Evolutionary conservation across 2,113 vertebrate species (phyloP).

Genomic region (Phocoena phocoena): DNA sequence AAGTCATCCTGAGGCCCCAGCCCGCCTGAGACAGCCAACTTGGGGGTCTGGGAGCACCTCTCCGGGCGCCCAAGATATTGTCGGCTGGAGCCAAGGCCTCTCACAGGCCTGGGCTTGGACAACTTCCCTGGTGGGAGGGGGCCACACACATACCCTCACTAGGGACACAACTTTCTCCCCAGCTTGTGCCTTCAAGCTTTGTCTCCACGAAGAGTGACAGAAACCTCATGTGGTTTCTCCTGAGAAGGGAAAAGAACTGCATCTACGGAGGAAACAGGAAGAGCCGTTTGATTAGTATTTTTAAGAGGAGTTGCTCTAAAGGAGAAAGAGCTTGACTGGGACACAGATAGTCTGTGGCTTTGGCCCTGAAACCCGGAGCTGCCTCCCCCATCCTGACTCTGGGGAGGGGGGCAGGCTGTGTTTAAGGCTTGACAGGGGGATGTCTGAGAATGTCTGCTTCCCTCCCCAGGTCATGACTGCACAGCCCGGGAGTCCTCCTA

Average conservation of each 20-base stretch:
- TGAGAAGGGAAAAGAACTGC: constrained; percentile 7
- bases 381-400: background rate
- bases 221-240: constrained; percentile 20
- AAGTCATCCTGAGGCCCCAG: background rate
- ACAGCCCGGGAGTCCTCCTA: background rate
- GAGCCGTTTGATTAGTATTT: background rate
- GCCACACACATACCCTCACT: background rate
- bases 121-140: background rate
- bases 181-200: background rate
- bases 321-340: background rate
- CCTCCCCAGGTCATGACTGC: background rate
- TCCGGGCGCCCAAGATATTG: background rate
- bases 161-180: background rate
- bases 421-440: background rate
- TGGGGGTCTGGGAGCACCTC: background rate
- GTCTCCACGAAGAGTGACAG: background rate
- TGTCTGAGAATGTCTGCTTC: background rate
- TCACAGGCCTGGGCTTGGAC: background rate
- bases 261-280: background rate
- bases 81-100: background rate
- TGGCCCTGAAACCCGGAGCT: background rate
- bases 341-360: background rate
- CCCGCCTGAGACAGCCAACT: background rate
- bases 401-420: background rate
- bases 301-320: constrained; percentile 24